phyloP scores from a whole-genome alignment of 2,797 vertebrate genomes.

The Fistularia commersonii region DNA sequence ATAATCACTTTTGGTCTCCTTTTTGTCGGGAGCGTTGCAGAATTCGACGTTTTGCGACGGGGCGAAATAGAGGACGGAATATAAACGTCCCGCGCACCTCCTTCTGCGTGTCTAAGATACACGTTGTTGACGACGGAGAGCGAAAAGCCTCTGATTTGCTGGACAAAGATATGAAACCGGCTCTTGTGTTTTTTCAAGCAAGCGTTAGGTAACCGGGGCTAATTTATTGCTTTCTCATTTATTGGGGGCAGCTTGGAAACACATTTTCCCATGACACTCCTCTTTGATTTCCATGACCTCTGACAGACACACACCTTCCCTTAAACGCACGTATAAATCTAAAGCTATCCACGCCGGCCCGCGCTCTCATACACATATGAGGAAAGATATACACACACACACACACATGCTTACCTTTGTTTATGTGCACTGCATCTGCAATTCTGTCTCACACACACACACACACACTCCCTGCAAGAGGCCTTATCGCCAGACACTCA shows the following conservation, averaged over 20 bases:
- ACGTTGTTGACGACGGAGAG: slow-evolving; percentile 23
- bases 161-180: slow-evolving; percentile 1
- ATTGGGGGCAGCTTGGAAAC: slow-evolving; percentile 41
- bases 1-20: slow-evolving; percentile 1
- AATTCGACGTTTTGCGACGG: not conserved
- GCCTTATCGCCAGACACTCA: slow-evolving; percentile 74
- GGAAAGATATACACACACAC: slow-evolving; percentile 4
- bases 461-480: slow-evolving; percentile 17
- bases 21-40: not conserved
- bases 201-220: slow-evolving; percentile 2
- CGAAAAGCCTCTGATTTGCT: slow-evolving; percentile 13
- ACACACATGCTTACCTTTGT: slow-evolving; percentile 35
- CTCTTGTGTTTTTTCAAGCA: not conserved
- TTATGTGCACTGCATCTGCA: slow-evolving; percentile 35
- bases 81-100: not conserved
- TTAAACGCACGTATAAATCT: slow-evolving; percentile 41
- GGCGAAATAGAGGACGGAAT: too few relatives aligned
- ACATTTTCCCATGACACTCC: slow-evolving; percentile 46
- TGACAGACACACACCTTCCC: slow-evolving; percentile 50
- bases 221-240: slow-evolving; percentile 49
- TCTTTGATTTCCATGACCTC: slow-evolving; percentile 53
- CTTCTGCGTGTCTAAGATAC: slow-evolving; percentile 10
- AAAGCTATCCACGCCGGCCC: not conserved
- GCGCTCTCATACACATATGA: slow-evolving; percentile 1
- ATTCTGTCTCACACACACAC: slow-evolving; percentile 1